Evolutionary conservation across 2,797 vertebrate genomes (phyloP), one percentile per base, ranked within the genome.

Genomic region (Caiman crocodilus): DNA sequence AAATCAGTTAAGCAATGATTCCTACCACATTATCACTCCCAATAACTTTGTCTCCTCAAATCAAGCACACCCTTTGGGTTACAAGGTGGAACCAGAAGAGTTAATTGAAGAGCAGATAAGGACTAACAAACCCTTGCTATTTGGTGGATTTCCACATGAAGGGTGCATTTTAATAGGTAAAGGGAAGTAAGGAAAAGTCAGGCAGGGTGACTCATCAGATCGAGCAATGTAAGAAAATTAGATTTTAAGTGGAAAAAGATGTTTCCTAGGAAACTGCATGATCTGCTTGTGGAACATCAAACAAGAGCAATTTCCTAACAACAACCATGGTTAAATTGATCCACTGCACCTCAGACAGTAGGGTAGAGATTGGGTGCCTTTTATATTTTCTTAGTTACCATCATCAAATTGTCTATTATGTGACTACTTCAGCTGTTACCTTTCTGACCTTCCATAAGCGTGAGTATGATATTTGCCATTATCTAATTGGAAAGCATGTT

Each of bases 231-330:
- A 96, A 95, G 97, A 97, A 97, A 98, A 98, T 98, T 96, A 98
- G 97, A 97, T 97, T 97, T 96, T 98, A 98, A 98, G 98, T 94
- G 96, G 96, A 96, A 97, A 97, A 96, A 94, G 95, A 97, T 96
- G 98, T 98, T 98, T 98, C 98, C 98, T 98, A 98, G 98, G 98
- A 98, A 98, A 98, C 98, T 95, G 97, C 97, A 97, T 97, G 97
- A 97, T 97, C 97, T 97, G 96, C 97, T 98, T 96, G 96, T 95
- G 95, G 95, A 97, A 97, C 97, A 97, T 98, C 97, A 97, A 98
- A 97, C 97, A 97, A 96, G 96, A 95, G 95, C 97, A 97, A 98
- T 98, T 97, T 97, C 96, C 96, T 96, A 96, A 97, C 96, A 97
- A 97, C 96, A 96, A 88, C 96, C 96, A 86, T 86, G 80, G 97